phyloP scores from a whole-genome alignment of 2,797 vertebrate genomes.

The Cuniculus paca region DNA sequence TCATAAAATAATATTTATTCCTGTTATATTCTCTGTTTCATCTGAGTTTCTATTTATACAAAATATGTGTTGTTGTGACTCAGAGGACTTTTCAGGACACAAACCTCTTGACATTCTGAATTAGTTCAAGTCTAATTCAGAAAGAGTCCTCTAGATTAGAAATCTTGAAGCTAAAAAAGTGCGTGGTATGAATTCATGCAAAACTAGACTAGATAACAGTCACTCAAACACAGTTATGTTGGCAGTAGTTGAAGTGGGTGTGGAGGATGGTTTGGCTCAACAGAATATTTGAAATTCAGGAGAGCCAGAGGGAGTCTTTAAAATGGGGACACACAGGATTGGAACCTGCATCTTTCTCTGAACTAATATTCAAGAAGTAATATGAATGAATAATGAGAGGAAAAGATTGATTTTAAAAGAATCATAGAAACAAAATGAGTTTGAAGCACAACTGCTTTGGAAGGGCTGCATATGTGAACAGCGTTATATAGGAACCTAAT shows the following conservation, averaged over 20 bases:
- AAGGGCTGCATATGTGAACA: neutral
- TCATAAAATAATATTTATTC: neutral
- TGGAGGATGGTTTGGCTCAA: neutral
- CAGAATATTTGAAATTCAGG: neutral
- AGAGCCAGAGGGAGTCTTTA: constrained; percentile 33
- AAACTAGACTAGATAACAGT: constrained; percentile 40
- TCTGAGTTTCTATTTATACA: constrained; percentile 75
- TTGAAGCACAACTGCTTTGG: neutral
- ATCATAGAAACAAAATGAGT: neutral
- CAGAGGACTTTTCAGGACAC: constrained; percentile 72
- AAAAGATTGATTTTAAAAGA: constrained; percentile 24
- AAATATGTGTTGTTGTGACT: constrained; percentile 75
- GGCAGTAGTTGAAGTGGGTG: neutral
- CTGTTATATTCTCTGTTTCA: constrained; percentile 31
- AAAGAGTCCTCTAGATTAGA: constrained; percentile 72
- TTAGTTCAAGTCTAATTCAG: constrained; percentile 74
- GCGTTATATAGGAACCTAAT: neutral
- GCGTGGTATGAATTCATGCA: constrained; percentile 35
- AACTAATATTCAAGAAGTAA: neutral
- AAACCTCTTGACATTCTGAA: constrained; percentile 69
- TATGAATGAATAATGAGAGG: neutral
- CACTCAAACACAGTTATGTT: constrained; percentile 35
- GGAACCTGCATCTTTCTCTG: neutral
- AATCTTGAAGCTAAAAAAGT: constrained; percentile 54
- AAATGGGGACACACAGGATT: neutral